These are phyloP conservation scores for Oxyura jamaicensis DNA, from an alignment of 2,113 vertebrate genomes.

Conservation along the genomic window DNA sequence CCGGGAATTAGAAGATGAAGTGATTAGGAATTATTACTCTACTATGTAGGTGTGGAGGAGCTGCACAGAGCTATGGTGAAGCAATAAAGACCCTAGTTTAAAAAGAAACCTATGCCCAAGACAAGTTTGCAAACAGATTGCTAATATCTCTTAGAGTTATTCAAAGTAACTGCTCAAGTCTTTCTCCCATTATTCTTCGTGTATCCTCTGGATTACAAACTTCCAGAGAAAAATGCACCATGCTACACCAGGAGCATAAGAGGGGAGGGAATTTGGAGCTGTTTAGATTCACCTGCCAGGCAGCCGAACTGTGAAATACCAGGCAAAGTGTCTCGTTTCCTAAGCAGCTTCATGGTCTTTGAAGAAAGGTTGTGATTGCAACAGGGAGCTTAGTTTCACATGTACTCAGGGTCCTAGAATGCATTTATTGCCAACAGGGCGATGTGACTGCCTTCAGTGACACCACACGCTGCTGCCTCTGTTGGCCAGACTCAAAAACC, in stretches of 20 bases:
- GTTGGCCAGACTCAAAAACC: not conserved
- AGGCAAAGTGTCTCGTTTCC: not conserved
- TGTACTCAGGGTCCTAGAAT: not conserved
- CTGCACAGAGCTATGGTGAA: not conserved
- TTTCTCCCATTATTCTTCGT: not conserved
- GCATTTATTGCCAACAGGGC: not conserved
- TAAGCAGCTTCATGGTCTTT: not conserved
- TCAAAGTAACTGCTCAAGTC: not conserved
- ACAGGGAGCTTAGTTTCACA: not conserved
- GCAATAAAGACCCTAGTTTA: not conserved
- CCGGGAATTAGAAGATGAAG: not conserved
- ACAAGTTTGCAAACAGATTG: not conserved
- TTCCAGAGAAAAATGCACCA: not conserved
- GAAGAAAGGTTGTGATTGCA: not conserved
- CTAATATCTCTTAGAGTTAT: not conserved
- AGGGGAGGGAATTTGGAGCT: not conserved
- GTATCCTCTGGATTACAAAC: not conserved
- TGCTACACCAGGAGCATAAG: not conserved
- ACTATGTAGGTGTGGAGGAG: not conserved
- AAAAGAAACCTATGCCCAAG: not conserved
- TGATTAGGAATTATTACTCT: not conserved
- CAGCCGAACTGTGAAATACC: not conserved
- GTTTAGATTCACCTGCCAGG: not conserved
- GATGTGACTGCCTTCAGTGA: not conserved
- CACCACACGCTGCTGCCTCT: rapidly evolving